phyloP scores from a whole-genome alignment of 1,140 invertebrate species.

The Pollicipes pollicipes region DNA sequence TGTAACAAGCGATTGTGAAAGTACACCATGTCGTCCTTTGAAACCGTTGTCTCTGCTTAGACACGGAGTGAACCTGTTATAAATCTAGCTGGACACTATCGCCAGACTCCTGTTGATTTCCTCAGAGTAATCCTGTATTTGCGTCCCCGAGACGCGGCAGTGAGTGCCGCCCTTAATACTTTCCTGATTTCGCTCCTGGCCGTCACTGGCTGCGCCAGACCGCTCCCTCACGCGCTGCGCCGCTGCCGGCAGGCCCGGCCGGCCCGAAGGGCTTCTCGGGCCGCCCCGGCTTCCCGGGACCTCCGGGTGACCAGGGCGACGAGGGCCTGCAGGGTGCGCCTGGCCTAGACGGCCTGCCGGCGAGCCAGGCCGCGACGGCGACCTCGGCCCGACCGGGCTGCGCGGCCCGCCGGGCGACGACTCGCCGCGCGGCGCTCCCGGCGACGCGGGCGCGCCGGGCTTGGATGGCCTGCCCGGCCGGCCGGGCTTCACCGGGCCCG shows the following conservation, averaged over 20 bases:
- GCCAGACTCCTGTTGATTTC: too few relatives aligned
- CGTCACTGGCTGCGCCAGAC: conserved; percentile 30
- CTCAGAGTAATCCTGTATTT: too few relatives aligned
- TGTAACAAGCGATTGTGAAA: too few relatives aligned
- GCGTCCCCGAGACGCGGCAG: too few relatives aligned
- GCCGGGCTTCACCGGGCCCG: conserved; percentile 38
- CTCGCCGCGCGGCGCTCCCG: conserved; percentile 38
- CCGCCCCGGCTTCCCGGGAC: conserved; percentile 41
- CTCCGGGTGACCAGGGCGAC: conserved; percentile 53
- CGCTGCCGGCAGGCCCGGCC: conserved; percentile 39
- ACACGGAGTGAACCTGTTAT: too few relatives aligned
- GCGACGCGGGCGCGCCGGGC: conserved; percentile 22
- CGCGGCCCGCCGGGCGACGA: conserved; percentile 43
- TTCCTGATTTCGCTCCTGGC: conserved; percentile 19
- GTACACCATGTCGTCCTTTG: too few relatives aligned
- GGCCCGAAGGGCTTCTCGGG: conserved; percentile 34
- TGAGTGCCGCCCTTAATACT: too few relatives aligned
- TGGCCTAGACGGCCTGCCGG: conserved; percentile 48
- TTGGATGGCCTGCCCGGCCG: conserved; percentile 36
- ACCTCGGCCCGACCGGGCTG: conserved; percentile 16
- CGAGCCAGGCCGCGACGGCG: conserved; percentile 33
- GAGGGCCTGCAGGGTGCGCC: conserved; percentile 46
- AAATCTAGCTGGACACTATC: too few relatives aligned
- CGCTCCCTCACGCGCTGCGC: too few relatives aligned
- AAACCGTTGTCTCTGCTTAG: too few relatives aligned